Percentiles rank a stretch among this genome's conserved stretches.
phyloP scores from a whole-genome alignment of 2,113 vertebrate species.

The Oreotrochilus melanogaster region DNA sequence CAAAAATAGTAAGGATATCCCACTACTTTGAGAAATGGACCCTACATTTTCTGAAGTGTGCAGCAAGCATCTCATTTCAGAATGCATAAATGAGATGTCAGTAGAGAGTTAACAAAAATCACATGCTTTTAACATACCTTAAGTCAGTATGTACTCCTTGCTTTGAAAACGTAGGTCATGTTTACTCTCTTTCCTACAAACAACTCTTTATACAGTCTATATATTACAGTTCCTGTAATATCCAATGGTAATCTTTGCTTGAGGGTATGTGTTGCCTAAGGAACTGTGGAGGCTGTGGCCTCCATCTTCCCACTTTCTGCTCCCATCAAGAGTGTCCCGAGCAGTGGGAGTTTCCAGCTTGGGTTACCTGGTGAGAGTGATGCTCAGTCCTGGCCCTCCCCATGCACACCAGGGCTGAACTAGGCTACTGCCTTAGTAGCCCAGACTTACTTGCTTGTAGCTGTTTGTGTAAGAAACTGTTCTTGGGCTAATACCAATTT shows the following conservation, averaged over 20 bases:
- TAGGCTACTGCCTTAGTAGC: not conserved
- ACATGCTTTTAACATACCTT: not conserved
- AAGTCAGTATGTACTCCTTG: not conserved
- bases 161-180: conserved; percentile 19
- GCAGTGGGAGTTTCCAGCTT: not conserved
- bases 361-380: not conserved
- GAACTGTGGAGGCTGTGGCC: not conserved
- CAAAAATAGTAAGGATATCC: not conserved
- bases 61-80: not conserved
- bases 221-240: not conserved
- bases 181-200: conserved; percentile 4
- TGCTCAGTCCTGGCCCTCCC: not conserved
- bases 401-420: fast-evolving
- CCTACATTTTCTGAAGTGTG: not conserved
- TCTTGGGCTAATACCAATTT: not conserved
- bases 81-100: not conserved
- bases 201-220: not conserved
- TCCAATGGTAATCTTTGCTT: not conserved
- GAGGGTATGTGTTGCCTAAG: not conserved
- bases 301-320: not conserved
- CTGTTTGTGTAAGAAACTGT: not conserved
- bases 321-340: not conserved
- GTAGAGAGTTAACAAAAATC: not conserved
- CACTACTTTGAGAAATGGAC: not conserved
- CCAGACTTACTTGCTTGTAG: not conserved